Percentiles rank a stretch among this genome's conserved stretches.
These are phyloP conservation scores for Epinephelus malabaricus DNA, from an alignment of 2,797 vertebrate genomes.

Conservation along the genomic window DNA sequence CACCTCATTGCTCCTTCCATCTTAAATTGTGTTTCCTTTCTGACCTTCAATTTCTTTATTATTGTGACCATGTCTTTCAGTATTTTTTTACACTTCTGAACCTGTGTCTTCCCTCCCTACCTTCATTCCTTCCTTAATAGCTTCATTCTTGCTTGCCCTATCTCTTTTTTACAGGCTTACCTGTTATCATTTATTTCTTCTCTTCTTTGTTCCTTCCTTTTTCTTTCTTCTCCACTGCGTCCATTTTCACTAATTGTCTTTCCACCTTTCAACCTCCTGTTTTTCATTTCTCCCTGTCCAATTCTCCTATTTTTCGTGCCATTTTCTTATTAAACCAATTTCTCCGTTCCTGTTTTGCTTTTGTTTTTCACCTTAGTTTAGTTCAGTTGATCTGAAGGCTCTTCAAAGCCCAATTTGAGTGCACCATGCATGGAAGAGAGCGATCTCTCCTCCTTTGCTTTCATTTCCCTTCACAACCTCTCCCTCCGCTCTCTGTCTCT, in stretches of 20 bases:
- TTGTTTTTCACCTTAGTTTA: conserved; percentile 47
- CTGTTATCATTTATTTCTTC: neutral
- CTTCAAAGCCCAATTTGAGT: conserved; percentile 38
- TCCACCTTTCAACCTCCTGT: neutral
- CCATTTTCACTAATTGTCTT: neutral
- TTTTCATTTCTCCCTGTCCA: conserved; percentile 14
- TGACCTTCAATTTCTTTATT: neutral
- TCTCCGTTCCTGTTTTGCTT: conserved; percentile 29
- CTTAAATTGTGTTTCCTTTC: neutral
- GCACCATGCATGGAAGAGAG: neutral
- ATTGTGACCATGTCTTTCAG: neutral
- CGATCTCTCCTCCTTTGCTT: conserved; percentile 1
- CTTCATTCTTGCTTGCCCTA: neutral
- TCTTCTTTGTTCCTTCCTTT: neutral
- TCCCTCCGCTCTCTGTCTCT: neutral
- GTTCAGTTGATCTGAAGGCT: conserved; percentile 28
- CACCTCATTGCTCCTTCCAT: neutral
- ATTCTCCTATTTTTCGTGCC: neutral
- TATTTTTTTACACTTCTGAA: neutral
- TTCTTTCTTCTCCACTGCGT: neutral
- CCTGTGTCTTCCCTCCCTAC: neutral
- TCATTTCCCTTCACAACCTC: conserved; percentile 25
- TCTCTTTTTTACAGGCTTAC: neutral
- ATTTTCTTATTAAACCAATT: neutral
- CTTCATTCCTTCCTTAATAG: neutral